phyloP scores from a whole-genome alignment of 2,113 vertebrate species.

The Hyla sarda region DNA sequence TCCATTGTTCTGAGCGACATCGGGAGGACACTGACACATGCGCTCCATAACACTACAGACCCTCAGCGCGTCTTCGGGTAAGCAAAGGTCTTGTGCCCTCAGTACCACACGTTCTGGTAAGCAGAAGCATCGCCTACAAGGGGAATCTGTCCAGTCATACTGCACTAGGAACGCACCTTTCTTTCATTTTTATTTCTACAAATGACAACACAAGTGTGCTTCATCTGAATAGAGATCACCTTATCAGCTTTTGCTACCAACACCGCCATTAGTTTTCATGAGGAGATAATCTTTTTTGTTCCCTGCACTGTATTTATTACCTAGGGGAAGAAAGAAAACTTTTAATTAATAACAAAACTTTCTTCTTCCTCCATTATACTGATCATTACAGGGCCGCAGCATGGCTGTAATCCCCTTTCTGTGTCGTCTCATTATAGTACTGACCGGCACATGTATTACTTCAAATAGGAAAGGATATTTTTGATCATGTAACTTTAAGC shows the following conservation, averaged over 20 bases:
- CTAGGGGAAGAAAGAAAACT: neutral
- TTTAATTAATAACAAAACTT: neutral
- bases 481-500: neutral
- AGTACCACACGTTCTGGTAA: too few relatives aligned
- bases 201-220: too few relatives aligned
- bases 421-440: neutral
- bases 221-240: neutral
- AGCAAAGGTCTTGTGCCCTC: too few relatives aligned
- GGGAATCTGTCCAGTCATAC: too few relatives aligned
- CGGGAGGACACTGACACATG: too few relatives aligned
- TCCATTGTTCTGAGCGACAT: too few relatives aligned
- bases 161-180: too few relatives aligned
- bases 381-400: neutral
- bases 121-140: too few relatives aligned
- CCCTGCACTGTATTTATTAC: neutral
- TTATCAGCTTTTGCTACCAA: neutral
- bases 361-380: neutral
- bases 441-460: neutral
- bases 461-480: neutral
- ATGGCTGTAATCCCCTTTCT: neutral
- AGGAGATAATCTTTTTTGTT: neutral
- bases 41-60: too few relatives aligned
- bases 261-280: neutral
- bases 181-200: too few relatives aligned
- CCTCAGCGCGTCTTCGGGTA: too few relatives aligned